These are phyloP conservation scores for Heloderma charlesbogerti DNA, from an alignment of 2,113 vertebrate species.

Conservation along the genomic window DNA sequence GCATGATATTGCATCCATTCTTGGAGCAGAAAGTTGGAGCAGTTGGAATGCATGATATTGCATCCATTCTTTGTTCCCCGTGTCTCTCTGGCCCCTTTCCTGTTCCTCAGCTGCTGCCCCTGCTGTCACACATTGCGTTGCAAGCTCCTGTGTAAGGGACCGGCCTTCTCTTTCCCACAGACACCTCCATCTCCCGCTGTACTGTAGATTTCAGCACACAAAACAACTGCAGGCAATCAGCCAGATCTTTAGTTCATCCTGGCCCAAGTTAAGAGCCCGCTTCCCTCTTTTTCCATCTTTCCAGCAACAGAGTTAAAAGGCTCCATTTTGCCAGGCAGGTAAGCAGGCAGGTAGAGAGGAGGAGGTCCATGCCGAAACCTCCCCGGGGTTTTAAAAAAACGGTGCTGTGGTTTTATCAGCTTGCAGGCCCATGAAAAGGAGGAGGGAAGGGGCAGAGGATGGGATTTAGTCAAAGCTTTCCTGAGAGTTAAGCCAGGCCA, in stretches of 20 bases:
- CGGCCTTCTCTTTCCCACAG: conserved; percentile 33
- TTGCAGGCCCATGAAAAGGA: conserved; percentile 68
- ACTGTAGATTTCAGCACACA: not conserved
- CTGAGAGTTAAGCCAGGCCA: conserved; percentile 71
- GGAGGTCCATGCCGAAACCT: conserved; percentile 73
- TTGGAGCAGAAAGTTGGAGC: no score
- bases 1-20: no score
- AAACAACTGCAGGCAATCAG: conserved; percentile 39
- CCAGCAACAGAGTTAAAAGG: conserved; percentile 26
- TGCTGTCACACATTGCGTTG: not conserved
- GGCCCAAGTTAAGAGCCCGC: conserved; percentile 60
- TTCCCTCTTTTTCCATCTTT: not conserved
- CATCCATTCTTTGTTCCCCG: no score
- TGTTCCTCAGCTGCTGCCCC: not conserved
- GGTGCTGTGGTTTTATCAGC: conserved; percentile 70
- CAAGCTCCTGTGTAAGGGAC: not conserved
- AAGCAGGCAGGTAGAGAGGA: conserved; percentile 69
- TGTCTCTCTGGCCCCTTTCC: not conserved
- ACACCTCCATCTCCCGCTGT: not conserved
- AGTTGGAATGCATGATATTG: not conserved
- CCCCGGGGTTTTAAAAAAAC: conserved; percentile 65
- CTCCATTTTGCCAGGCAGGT: conserved; percentile 61
- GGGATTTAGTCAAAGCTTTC: conserved; percentile 72
- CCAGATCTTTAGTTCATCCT: conserved; percentile 39
- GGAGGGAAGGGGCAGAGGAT: conserved; percentile 70